Evolutionary conservation across 2,797 vertebrate genomes (phyloP).

Genomic region (Pelodytes ibericus): DNA sequence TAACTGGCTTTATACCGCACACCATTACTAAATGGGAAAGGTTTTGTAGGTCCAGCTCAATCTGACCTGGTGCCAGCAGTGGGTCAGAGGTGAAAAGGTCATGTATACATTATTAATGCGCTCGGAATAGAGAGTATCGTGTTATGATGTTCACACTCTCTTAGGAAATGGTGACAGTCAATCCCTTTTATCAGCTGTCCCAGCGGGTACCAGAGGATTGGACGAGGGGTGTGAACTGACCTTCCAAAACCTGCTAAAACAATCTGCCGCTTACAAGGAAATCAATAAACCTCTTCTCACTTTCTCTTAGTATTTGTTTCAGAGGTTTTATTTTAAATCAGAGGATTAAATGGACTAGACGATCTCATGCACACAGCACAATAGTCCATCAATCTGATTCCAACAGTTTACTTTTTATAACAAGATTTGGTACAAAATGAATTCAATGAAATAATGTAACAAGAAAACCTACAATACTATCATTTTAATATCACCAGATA

Average conservation of each 20-base stretch:
- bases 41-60: neutral
- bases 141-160: neutral
- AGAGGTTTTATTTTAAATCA: neutral
- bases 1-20: no score
- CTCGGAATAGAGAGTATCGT: neutral
- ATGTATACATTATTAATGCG: neutral
- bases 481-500: no score
- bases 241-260: conserved; percentile 23
- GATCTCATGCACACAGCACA: no score
- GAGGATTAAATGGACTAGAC: no score
- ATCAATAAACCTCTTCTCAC: conserved; percentile 29
- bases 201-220: neutral
- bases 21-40: neutral
- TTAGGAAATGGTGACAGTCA: conserved; percentile 1
- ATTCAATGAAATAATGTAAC: no score
- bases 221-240: conserved; percentile 27
- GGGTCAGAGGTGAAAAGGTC: conserved; percentile 15
- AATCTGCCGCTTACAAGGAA: neutral
- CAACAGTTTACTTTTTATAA: no score
- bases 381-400: no score
- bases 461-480: no score
- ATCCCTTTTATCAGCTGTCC: conserved; percentile 33
- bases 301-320: neutral
- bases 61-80: no score
- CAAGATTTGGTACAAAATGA: no score